Percentiles rank a stretch among this genome's conserved stretches.
phyloP scores from a whole-genome alignment of 2,888 invertebrate species.

The Eupithecia exiguata region DNA sequence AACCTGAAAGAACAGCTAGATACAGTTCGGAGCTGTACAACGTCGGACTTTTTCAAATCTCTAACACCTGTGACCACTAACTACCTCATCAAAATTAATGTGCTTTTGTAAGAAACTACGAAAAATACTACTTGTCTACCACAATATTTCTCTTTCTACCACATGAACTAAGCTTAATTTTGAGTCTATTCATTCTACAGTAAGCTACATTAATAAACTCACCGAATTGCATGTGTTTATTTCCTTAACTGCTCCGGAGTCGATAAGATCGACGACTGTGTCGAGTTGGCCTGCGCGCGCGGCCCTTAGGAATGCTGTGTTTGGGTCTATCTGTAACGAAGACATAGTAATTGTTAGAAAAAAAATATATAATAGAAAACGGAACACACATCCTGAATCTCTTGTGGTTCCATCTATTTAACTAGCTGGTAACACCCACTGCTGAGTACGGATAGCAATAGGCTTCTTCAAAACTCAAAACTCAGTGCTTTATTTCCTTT shows the following conservation, averaged over 20 bases:
- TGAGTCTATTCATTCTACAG: background rate
- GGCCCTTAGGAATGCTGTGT: constrained; percentile 98
- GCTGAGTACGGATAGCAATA: too few relatives aligned
- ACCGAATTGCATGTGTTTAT: constrained; percentile 99
- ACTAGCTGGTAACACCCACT: too few relatives aligned
- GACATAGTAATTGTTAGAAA: constrained; percentile 25
- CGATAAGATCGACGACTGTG: constrained; percentile 96
- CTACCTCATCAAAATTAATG: background rate
- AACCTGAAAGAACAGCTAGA: background rate
- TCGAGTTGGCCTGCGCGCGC: constrained; percentile 98
- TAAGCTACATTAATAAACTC: constrained; percentile 66
- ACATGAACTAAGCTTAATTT: background rate
- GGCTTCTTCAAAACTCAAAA: too few relatives aligned
- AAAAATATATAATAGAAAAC: background rate
- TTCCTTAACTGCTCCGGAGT: constrained; percentile 93
- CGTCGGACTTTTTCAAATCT: background rate
- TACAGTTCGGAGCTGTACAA: background rate
- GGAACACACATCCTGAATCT: background rate
- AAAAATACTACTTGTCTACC: background rate
- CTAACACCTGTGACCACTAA: background rate
- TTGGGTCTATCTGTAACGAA: constrained; percentile 93
- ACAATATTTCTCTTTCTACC: background rate
- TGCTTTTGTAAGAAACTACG: background rate
- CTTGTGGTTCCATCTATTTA: too few relatives aligned
- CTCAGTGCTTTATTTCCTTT: too few relatives aligned